These are phyloP conservation scores for Pithys albifrons DNA, from an alignment of 2,113 vertebrate genomes.

Conservation along the genomic window DNA sequence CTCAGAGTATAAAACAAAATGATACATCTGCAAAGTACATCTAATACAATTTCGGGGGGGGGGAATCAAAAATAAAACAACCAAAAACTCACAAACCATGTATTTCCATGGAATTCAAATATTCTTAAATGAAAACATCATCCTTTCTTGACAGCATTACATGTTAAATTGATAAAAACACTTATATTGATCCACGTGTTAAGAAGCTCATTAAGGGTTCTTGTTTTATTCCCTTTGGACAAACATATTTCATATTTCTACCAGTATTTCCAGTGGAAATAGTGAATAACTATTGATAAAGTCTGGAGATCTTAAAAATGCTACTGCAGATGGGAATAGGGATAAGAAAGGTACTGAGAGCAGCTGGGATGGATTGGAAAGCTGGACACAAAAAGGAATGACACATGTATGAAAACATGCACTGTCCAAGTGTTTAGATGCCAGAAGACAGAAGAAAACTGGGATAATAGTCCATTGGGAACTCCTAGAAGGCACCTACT, in stretches of 20 bases:
- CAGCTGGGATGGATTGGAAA: background rate
- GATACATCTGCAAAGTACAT: background rate
- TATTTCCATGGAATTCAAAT: background rate
- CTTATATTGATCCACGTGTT: background rate
- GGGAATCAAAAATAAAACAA: background rate
- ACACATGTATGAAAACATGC: background rate
- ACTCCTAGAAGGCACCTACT: background rate
- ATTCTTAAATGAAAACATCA: background rate
- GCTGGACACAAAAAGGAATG: background rate
- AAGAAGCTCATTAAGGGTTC: background rate
- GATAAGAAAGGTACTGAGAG: background rate
- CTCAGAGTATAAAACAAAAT: background rate
- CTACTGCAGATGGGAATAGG: background rate
- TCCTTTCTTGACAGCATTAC: background rate
- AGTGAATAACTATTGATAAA: background rate
- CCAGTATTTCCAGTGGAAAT: background rate
- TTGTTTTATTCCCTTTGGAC: background rate
- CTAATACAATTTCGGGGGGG: background rate
- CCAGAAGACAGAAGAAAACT: background rate
- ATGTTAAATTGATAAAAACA: background rate
- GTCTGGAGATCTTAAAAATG: background rate
- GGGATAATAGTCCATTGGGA: background rate
- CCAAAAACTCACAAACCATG: rapidly evolving
- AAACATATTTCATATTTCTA: background rate
- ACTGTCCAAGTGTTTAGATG: background rate